Evolutionary conservation across 2,113 vertebrate genomes (phyloP).

Genomic region (Gasterosteus nipponicus): DNA sequence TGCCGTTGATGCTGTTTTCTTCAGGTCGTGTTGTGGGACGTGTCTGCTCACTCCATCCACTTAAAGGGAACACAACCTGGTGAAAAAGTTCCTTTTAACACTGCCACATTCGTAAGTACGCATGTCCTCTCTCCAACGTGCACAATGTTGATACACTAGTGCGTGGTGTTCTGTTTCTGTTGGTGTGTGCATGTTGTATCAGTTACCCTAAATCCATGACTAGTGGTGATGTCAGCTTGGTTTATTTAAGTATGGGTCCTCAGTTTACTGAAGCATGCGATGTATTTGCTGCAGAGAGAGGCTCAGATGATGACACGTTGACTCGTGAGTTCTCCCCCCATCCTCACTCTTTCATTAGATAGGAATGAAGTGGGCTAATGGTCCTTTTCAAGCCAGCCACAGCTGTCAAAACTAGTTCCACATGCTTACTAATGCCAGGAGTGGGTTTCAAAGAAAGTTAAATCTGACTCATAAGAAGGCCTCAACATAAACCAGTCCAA

Average conservation of each 20-base stretch:
- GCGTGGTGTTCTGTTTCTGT: conserved; percentile 19
- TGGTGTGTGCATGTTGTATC: conserved; percentile 10
- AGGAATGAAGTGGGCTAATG: conserved; percentile 56
- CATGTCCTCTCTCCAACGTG: conserved; percentile 11
- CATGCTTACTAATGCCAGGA: conserved; percentile 20
- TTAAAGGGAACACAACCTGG: conserved; percentile 74
- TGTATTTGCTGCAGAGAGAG: conserved; percentile 29
- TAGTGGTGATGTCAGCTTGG: conserved; percentile 15
- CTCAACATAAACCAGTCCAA: not conserved
- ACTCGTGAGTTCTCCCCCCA: conserved; percentile 39
- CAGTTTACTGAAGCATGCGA: conserved; percentile 28
- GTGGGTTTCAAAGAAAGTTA: conserved; percentile 27
- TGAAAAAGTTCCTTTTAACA: conserved; percentile 67
- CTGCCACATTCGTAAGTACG: conserved; percentile 72
- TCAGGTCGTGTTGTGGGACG: conserved; percentile 92
- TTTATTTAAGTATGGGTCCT: conserved; percentile 25
- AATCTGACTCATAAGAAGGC: not conserved
- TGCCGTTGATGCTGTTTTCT: conserved; percentile 11
- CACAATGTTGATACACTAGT: conserved; percentile 15
- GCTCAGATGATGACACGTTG: conserved; percentile 57
- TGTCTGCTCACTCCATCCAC: conserved; percentile 80
- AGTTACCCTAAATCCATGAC: conserved; percentile 11
- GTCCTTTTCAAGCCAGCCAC: conserved; percentile 47
- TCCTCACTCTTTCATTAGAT: conserved; percentile 69
- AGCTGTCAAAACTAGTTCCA: conserved; percentile 39